Base-by-base conservation (phyloP, 2,113 vertebrate species). In the Sarotherodon lohbergeri region DNA sequence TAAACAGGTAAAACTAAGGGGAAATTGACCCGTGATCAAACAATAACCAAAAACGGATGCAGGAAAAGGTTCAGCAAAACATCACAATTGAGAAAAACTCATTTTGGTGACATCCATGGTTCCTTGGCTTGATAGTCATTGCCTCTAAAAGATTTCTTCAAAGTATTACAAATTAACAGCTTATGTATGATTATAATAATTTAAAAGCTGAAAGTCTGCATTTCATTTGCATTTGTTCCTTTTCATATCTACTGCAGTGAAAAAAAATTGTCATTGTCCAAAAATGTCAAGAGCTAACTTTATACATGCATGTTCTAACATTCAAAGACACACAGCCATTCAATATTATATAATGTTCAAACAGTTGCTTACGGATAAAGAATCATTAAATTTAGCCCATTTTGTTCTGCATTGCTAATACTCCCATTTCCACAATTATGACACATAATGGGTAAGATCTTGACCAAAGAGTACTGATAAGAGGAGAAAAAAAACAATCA, bases 361-460 rank as follows among this genome's bases (percentile, higher is more conserved):
- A 84, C 19, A 66, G 36, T 27, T 86, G 55, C 11, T 88, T 78
- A 13, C n/a, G 7, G 79, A 36, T 6, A 22, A 73, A 90, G 56
- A 41, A 32, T 5, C 76, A 81, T 91, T 88, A 89, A 80, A 86
- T 56, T 66, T 39, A 78, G 63, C 55, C 46, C 10, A 73, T 86
- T 71, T 10, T 82, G 22, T 87, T 88, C 34, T 66, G 12, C 46
- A 48, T 34, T 39, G 39, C 76, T 93, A 89, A 89, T 90, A 83
- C 89, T 88, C 19, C 36, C 52, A 34, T 81, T 81, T 34, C 81
- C 59, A 76, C 32, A 82, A 86, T 68, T 76, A 85, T 84, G 83
- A 82, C 82, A 86, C 73, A 68, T 32, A 86, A 89, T 39, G 32
- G 43, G 24, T 76, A 32, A 78, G 73, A 91, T 82, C 78, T 36